Conservation (phyloP, 2,888 invertebrate genomes). For the Molorchus minor region DNA sequence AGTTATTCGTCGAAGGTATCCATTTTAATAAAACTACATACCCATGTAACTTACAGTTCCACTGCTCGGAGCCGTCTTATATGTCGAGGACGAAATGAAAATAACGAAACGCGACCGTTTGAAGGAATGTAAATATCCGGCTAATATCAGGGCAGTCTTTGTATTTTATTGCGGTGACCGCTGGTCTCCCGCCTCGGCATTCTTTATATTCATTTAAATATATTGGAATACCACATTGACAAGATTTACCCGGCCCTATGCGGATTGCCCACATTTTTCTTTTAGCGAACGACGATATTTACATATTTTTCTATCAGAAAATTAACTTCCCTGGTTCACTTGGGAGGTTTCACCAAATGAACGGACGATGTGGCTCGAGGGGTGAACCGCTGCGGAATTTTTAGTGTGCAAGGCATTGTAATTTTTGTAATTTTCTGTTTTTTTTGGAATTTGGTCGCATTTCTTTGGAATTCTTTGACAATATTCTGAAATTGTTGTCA, state of each 20-base stretch:
- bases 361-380: too few species aligned
- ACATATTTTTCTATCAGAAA: constrained; percentile 20
- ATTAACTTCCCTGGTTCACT: constrained; percentile 9
- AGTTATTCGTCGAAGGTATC: background rate
- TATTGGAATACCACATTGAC: constrained; percentile 61
- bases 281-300: constrained; percentile 12
- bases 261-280: constrained; percentile 37
- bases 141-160: constrained; percentile 36
- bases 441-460: too few species aligned
- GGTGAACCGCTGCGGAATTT: too few species aligned
- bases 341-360: too few species aligned
- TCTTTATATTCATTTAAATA: constrained; percentile 54
- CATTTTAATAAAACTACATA: background rate
- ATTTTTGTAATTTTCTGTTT: too few species aligned
- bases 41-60: background rate
- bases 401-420: too few species aligned
- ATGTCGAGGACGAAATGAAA: constrained; percentile 18
- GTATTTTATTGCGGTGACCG: constrained; percentile 46
- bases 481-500: too few species aligned
- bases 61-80: background rate
- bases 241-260: constrained; percentile 34
- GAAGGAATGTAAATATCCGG: constrained; percentile 41
- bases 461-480: too few species aligned
- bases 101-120: constrained; percentile 31
- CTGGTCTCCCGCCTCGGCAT: constrained; percentile 47